phyloP scores from a whole-genome alignment of 2,797 vertebrate genomes.

The Enoplosus armatus region DNA sequence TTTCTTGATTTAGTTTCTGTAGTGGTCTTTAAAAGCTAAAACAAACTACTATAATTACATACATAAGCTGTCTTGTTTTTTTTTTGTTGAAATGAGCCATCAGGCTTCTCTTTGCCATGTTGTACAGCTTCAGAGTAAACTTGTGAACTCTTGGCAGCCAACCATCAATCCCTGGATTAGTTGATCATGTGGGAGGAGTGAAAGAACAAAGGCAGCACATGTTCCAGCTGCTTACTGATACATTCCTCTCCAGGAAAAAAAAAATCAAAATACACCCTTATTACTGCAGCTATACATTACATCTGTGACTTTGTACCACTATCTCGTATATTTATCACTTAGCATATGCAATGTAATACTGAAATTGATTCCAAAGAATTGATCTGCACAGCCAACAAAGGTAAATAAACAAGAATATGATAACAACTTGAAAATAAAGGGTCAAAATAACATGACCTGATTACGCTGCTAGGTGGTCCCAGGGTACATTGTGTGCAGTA shows the following conservation, averaged over 20 bases:
- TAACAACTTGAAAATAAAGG: background rate
- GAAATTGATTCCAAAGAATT: background rate
- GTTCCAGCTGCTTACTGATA: constrained; percentile 31
- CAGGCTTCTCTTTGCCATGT: background rate
- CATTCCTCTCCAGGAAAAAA: constrained; percentile 14
- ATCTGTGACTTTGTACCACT: background rate
- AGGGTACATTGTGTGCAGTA: background rate
- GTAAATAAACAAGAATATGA: background rate
- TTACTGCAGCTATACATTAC: background rate
- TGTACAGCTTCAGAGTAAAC: constrained; percentile 15
- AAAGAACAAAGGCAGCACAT: constrained; percentile 58
- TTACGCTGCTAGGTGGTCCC: background rate
- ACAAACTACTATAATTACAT: background rate
- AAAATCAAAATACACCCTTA: background rate
- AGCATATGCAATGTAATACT: background rate
- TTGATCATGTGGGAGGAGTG: constrained; percentile 62
- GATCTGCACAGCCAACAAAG: background rate
- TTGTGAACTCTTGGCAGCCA: constrained; percentile 42
- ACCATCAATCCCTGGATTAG: constrained; percentile 66
- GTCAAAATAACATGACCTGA: background rate
- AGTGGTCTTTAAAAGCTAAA: background rate
- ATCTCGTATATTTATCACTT: background rate
- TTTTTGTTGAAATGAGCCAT: background rate
- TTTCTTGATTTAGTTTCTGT: background rate
- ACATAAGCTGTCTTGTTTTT: too few species aligned